phyloP scores from a whole-genome alignment of 1,140 invertebrate genomes.

The Macrobrachium nipponense region DNA sequence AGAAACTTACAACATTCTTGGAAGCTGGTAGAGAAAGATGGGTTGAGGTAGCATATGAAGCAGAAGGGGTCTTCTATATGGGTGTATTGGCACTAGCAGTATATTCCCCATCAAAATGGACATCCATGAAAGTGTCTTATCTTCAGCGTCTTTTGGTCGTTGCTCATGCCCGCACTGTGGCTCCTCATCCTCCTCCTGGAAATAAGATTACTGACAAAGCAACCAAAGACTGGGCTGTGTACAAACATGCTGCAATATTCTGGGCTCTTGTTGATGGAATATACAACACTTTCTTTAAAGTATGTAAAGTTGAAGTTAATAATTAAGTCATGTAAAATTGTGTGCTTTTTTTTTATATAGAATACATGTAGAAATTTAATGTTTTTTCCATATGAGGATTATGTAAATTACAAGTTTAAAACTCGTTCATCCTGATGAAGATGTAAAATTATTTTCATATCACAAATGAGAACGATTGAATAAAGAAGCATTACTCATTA shows the following conservation, averaged over 20 bases:
- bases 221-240: conserved; percentile 81
- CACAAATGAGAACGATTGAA: too few relatives aligned
- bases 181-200: conserved; percentile 71
- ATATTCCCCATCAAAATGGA: conserved; percentile 80
- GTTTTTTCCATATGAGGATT: too few relatives aligned
- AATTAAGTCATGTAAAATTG: too few relatives aligned
- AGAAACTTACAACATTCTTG: conserved; percentile 65
- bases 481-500: too few relatives aligned
- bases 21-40: conserved; percentile 73
- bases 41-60: conserved; percentile 86
- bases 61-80: conserved; percentile 91
- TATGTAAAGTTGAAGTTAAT: background rate
- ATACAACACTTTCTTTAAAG: conserved; percentile 75
- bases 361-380: too few relatives aligned
- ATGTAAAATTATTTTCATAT: too few relatives aligned
- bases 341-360: too few relatives aligned
- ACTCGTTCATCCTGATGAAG: too few relatives aligned
- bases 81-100: conserved; percentile 83
- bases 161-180: conserved; percentile 78
- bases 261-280: conserved; percentile 84
- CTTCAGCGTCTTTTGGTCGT: conserved; percentile 82
- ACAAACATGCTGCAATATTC: conserved; percentile 88
- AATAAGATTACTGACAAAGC: conserved; percentile 67
- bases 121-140: conserved; percentile 72
- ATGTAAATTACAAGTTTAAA: too few relatives aligned